Conservation (phyloP, 2,113 vertebrate species). For the Amia ocellicauda region DNA sequence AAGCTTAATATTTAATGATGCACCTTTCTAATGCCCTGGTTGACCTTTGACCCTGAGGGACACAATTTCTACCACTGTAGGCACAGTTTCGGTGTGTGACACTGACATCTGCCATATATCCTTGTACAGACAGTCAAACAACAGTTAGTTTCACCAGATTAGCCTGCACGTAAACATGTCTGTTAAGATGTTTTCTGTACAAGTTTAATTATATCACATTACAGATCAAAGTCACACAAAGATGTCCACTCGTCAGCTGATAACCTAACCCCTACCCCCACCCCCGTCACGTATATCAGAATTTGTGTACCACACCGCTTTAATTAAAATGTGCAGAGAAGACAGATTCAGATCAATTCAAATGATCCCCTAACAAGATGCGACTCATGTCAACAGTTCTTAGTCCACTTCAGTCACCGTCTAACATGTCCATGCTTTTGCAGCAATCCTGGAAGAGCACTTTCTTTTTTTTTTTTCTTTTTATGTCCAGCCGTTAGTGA, state of each 20-base stretch:
- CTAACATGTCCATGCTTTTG: conserved; percentile 57
- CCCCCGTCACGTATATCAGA: conserved; percentile 56
- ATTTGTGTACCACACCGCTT: conserved; percentile 68
- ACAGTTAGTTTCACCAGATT: not conserved
- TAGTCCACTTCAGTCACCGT: conserved; percentile 64
- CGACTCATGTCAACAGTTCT: conserved; percentile 66
- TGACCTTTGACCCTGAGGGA: not conserved
- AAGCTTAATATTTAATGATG: not conserved
- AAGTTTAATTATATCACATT: too few species aligned
- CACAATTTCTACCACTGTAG: too few species aligned
- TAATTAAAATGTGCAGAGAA: conserved; percentile 70
- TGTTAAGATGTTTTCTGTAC: too few species aligned
- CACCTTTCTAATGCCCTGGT: not conserved
- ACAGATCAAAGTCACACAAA: too few species aligned
- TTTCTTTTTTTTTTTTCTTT: conserved; percentile 3
- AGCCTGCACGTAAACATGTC: not conserved
- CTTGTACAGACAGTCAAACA: too few species aligned
- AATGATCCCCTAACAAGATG: conserved; percentile 71
- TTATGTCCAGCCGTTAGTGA: conserved; percentile 70
- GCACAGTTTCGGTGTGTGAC: not conserved
- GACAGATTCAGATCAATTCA: conserved; percentile 73
- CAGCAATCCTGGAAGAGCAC: conserved; percentile 49
- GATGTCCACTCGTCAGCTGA: too few species aligned
- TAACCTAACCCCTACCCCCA: conserved; percentile 45
- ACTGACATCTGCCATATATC: not conserved